Conservation (phyloP, 1,140 invertebrate genomes). For the Temnothorax nylanderi region DNA sequence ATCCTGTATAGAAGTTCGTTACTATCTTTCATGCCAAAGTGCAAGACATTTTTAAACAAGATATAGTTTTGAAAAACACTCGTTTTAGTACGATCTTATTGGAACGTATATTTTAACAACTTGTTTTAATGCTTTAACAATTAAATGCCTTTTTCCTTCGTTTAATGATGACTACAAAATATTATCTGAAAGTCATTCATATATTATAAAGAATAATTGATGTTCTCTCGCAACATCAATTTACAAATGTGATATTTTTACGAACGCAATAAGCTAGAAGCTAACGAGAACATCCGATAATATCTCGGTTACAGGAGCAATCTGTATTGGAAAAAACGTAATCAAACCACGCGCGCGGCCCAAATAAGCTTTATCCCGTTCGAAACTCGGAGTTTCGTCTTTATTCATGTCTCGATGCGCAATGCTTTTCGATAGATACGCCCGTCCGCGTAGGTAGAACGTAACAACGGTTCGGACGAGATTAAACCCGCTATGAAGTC, state of each 20-base stretch:
- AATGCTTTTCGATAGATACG: not conserved
- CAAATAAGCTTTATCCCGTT: constrained; percentile 22
- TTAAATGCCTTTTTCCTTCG: not conserved
- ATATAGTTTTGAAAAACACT: not conserved
- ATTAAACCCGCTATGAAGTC: constrained; percentile 49
- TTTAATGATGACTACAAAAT: not conserved
- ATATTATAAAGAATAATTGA: not conserved
- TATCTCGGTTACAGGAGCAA: not conserved
- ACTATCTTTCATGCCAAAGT: not conserved
- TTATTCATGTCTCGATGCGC: constrained; percentile 40
- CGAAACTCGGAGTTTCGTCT: not conserved
- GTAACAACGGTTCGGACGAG: constrained; percentile 33
- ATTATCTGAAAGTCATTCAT: not conserved
- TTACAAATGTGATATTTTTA: not conserved
- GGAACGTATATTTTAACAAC: not conserved
- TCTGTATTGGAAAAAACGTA: constrained; percentile 32
- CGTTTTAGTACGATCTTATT: not conserved
- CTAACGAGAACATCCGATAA: not conserved
- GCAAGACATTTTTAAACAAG: not conserved
- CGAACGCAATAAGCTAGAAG: not conserved
- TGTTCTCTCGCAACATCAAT: not conserved
- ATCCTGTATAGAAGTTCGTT: constrained; percentile 12
- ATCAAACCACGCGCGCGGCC: constrained; percentile 7
- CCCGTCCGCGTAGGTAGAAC: not conserved
- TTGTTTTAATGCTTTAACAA: not conserved